Evolutionary conservation across 1,140 invertebrate species (phyloP), one percentile per base, ranked within the genome.

Genomic region (Paracyclopina nana): DNA sequence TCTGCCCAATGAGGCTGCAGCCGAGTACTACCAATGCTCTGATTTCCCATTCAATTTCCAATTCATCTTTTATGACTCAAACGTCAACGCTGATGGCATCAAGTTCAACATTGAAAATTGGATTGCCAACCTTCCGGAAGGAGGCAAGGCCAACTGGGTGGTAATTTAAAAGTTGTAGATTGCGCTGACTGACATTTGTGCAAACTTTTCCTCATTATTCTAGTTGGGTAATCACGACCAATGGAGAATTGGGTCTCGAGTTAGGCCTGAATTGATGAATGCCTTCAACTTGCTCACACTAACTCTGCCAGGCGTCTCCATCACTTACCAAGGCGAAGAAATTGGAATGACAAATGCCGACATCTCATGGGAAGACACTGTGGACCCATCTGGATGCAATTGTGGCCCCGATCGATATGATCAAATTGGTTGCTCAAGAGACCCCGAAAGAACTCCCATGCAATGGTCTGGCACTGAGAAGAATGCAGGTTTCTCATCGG

Each of bases 261-360:
- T 78, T 54, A 71, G 73, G 11, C 53, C 56, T 0, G 65, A 72
- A 26, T 60, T 74, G 45, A 70, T 76, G 0, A 76, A 80, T 60
- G 67, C 68, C 0, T 60, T 80, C 9, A 75, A 77, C 55, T 74
- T 79, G 62, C 62, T 84, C 22, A 67, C 71, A 2, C 61, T 79
- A 27, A 56, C 80, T 0, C 58, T 84, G 16, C 78, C 79, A 12
- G 82, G 81, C 0, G 72, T 78, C 8, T 68, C 74, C 1, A 70
- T 83, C 1, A 75, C 74, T 48, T 85, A 84, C 60, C 76, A 82
- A 63, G 82, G 82, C 8, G 82, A 86, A 61, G 82, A 86, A 63
- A 71, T 86, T 51, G 81, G 75, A 1, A 81, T 85, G 77, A 64
- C 69, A 3, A 72, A 83, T 62, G 30, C 50, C 26, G 61, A 30